These are phyloP conservation scores for Griposia aprilina DNA, from an alignment of 2,888 invertebrate species.

Conservation along the genomic window DNA sequence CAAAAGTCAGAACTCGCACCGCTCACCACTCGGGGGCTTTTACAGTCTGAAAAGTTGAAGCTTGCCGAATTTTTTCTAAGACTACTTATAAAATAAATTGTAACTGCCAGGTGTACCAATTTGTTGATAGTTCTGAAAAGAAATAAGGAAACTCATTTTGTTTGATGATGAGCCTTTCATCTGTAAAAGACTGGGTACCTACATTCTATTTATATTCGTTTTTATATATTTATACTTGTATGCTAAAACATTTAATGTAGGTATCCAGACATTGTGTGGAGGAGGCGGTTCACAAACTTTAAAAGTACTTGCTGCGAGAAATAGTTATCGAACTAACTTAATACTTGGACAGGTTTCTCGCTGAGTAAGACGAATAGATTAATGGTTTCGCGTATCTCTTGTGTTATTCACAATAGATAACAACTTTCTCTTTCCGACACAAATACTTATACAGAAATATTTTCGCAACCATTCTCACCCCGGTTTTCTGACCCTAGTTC, in stretches of 20 bases:
- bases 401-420: conserved; percentile 68
- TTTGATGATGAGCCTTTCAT: conserved; percentile 10
- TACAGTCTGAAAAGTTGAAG: conserved; percentile 19
- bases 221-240: conserved; percentile 2
- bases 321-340: conserved; percentile 63
- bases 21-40: not conserved
- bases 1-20: conserved; percentile 31
- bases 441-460: conserved; percentile 69
- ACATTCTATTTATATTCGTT: not conserved
- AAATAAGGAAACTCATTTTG: not conserved
- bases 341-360: conserved; percentile 63
- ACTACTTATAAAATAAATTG: conserved; percentile 24
- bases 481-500: conserved; percentile 75
- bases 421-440: conserved; percentile 67
- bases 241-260: not conserved
- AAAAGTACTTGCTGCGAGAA: conserved; percentile 60
- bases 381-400: conserved; percentile 67
- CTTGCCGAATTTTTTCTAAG: conserved; percentile 16
- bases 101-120: not conserved
- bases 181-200: not conserved
- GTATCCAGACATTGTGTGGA: conserved; percentile 10
- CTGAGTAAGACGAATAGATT: conserved; percentile 65
- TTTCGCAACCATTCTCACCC: conserved; percentile 72
- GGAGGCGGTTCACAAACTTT: conserved; percentile 54
- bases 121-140: conserved; percentile 3